These are phyloP conservation scores for Nesometra sesokonis DNA, from an alignment of 35 echinoderm and acorn worm genomes.

Conservation along the genomic window DNA sequence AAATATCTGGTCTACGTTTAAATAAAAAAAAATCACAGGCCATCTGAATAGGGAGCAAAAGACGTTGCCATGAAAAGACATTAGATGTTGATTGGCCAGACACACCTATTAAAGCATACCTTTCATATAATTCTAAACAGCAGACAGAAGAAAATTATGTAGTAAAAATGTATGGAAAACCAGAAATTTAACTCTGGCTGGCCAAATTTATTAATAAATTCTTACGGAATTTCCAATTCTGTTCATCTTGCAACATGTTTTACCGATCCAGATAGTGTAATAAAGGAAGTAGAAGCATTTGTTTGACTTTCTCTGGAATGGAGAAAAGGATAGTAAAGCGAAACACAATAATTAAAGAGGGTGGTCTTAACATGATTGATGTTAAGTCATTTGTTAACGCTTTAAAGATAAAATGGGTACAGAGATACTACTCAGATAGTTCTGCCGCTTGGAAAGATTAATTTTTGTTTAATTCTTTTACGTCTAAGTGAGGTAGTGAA, in stretches of 20 bases:
- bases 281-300: background rate
- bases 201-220: background rate
- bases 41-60: no score
- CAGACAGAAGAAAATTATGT: no score
- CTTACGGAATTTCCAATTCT: background rate
- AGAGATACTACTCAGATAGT: background rate
- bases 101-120: no score
- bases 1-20: no score
- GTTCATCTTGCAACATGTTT: background rate
- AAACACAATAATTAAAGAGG: background rate
- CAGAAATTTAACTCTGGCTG: background rate
- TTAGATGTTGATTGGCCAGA: no score
- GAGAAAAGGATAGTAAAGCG: background rate
- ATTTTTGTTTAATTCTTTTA: no score
- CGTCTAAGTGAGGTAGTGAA: background rate
- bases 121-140: no score
- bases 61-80: no score
- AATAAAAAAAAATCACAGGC: no score
- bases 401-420: background rate
- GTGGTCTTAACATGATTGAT: background rate
- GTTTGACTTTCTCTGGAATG: background rate
- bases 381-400: background rate
- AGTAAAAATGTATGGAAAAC: background rate
- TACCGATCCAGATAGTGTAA: background rate
- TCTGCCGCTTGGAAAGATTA: background rate